Evolutionary conservation across 2,113 vertebrate genomes (phyloP).

Genomic region (Enhydra lutris): DNA sequence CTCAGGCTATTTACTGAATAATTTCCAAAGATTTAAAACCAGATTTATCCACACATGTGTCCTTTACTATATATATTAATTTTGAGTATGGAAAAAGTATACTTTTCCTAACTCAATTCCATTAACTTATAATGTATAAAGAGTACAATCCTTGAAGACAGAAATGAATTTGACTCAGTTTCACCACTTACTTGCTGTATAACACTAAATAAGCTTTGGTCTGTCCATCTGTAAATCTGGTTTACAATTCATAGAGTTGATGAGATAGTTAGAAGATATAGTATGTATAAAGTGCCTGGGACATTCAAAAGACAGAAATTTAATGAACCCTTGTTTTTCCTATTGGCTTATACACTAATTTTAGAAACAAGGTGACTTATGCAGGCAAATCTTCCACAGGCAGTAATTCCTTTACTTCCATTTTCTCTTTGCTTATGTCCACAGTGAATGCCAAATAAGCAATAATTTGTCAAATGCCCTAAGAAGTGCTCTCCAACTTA

Average conservation of each 20-base stretch:
- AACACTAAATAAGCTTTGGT: neutral
- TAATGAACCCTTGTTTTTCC: neutral
- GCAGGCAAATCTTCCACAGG: neutral
- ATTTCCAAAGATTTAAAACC: neutral
- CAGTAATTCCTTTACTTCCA: neutral
- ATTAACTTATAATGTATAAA: neutral
- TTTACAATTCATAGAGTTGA: neutral
- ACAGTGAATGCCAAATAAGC: neutral
- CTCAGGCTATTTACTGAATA: neutral
- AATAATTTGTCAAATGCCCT: neutral
- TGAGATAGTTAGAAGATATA: slow-evolving; percentile 9
- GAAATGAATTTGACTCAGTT: neutral
- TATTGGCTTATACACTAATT: neutral
- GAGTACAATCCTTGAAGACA: neutral
- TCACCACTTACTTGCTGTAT: neutral
- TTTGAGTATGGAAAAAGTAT: neutral
- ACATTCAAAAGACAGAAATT: slow-evolving; percentile 43
- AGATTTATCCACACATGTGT: neutral
- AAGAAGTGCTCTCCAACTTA: neutral
- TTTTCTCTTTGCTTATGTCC: neutral
- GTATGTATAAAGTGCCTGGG: neutral
- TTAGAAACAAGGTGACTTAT: neutral
- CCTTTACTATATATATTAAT: neutral
- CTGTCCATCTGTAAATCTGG: neutral
- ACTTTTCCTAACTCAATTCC: slow-evolving; percentile 4